Evolutionary conservation across 30 jellyfish, hydroid and myxozoan genomes (phyloP).

Genomic region (Aurelia sp.): DNA sequence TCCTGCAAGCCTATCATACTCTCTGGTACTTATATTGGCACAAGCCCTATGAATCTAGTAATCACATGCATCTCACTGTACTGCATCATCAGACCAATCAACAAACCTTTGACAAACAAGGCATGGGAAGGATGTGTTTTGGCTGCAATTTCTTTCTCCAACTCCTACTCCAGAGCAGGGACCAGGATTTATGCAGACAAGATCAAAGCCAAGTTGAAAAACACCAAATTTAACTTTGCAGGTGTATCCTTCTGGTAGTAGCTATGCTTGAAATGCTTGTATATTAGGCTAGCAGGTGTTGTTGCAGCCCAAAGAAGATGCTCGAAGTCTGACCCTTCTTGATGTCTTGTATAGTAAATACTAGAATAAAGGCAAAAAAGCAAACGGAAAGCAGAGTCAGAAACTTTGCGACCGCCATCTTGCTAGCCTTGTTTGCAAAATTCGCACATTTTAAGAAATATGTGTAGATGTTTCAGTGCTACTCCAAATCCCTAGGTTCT

Average conservation of each 20-base stretch:
- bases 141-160: neutral
- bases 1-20: no score
- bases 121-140: conserved; percentile 3
- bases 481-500: no score
- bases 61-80: neutral
- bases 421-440: no score
- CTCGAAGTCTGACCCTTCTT: conserved; percentile 1
- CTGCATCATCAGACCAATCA: conserved; percentile 5
- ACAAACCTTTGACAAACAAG: neutral
- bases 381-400: no score
- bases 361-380: no score
- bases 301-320: conserved; percentile 4
- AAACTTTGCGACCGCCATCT: no score
- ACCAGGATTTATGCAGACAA: conserved; percentile 7
- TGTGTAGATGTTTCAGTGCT: no score
- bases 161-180: conserved; percentile 7
- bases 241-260: conserved; percentile 4
- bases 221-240: neutral
- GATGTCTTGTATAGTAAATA: neutral
- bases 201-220: conserved; percentile 3
- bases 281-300: conserved; percentile 1
- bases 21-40: no score
- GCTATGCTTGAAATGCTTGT: neutral
- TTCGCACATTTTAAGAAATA: no score
- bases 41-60: conserved; percentile 3